Percentiles rank a stretch among this genome's conserved stretches.
Conservation (phyloP, 1,140 invertebrate genomes). For the Tetramorium parvispinum region DNA sequence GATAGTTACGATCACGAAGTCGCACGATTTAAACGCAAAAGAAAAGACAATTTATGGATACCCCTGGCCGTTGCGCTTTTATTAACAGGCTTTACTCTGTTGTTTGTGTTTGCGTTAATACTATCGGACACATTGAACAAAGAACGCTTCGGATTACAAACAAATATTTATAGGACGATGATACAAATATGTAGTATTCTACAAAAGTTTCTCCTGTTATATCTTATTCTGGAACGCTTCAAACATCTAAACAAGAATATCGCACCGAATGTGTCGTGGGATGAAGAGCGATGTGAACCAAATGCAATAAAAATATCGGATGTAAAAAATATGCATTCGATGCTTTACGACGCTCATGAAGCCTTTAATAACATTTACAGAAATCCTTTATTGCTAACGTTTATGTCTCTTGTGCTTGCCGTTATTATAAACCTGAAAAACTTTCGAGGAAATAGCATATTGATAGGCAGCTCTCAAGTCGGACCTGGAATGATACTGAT, state of each 20-base stretch:
- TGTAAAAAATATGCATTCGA: not conserved
- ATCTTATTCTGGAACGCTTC: constrained; percentile 6
- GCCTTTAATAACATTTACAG: constrained; percentile 20
- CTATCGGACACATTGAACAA: no score
- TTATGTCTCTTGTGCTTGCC: not conserved
- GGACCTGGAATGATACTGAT: not conserved
- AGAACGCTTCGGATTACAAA: no score
- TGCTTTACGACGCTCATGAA: constrained; percentile 23
- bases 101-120: not conserved
- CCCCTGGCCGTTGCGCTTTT: not conserved
- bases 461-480: not conserved
- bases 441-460: not conserved
- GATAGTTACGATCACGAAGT: not conserved
- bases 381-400: not conserved
- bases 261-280: constrained; percentile 1
- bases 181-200: not conserved
- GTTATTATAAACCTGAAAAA: not conserved
- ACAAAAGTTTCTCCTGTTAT: not conserved
- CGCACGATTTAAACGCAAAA: not conserved
- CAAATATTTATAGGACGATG: not conserved
- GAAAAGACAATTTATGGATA: constrained; percentile 10
- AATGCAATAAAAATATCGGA: not conserved
- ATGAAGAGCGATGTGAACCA: not conserved
- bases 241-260: constrained; percentile 34
- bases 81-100: not conserved